A percentile compares a stretch with the other conserved stretches of the same genome.
Conservation (phyloP, 2,888 invertebrate species). For the Dryadula phaetusa region DNA sequence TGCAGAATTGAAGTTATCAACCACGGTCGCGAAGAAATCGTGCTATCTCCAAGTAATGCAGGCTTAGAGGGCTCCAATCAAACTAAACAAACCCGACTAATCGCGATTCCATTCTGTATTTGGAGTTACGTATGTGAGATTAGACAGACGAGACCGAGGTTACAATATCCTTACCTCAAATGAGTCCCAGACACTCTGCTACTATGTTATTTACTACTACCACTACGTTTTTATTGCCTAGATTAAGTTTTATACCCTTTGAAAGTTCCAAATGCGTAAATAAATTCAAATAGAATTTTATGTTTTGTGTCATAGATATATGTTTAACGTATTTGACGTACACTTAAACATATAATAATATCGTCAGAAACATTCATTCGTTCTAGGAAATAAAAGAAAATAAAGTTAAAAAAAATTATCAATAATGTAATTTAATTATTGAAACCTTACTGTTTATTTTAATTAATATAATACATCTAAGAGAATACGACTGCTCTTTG, state of each 20-base stretch:
- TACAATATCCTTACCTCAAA: slow-evolving; percentile 79
- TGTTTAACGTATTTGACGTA: too few species aligned
- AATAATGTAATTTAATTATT: slow-evolving; percentile 1
- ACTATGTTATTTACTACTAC: slow-evolving; percentile 36
- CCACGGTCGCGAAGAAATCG: slow-evolving; percentile 80
- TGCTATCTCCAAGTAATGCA: slow-evolving; percentile 78
- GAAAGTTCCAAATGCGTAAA: slow-evolving; percentile 25
- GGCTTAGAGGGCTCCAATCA: slow-evolving; percentile 80
- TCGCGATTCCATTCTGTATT: slow-evolving; percentile 80
- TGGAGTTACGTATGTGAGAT: slow-evolving; percentile 78
- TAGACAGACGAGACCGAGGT: slow-evolving; percentile 73
- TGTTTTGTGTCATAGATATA: not conserved
- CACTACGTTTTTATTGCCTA: slow-evolving; percentile 15
- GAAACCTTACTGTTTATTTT: slow-evolving; percentile 22
- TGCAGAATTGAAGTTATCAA: slow-evolving; percentile 79
- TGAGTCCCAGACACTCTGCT: slow-evolving; percentile 55
- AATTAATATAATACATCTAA: slow-evolving; percentile 39
- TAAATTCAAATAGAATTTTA: slow-evolving; percentile 26
- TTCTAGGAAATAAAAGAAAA: not conserved
- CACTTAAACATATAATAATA: not conserved
- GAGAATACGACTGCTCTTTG: slow-evolving; percentile 40
- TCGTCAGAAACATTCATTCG: not conserved
- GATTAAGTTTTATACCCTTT: slow-evolving; percentile 30
- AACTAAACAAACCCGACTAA: slow-evolving; percentile 82
- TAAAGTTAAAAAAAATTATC: not conserved